phyloP scores from a whole-genome alignment of 1,140 invertebrate genomes.

The Vanessa tameamea region DNA sequence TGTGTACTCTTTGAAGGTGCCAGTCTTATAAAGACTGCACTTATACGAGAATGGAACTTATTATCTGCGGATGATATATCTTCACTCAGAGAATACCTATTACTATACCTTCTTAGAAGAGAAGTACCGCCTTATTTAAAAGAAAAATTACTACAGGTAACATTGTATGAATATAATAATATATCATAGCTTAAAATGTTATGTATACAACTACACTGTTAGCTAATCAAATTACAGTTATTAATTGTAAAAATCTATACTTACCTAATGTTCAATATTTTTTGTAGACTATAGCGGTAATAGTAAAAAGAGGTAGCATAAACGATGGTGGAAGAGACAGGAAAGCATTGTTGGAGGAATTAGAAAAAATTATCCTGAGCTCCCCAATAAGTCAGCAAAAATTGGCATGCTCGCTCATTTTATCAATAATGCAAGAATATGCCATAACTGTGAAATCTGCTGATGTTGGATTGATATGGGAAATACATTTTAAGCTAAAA shows the following conservation, averaged over 20 bases:
- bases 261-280: conserved; percentile 47
- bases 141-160: conserved; percentile 87
- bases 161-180: not conserved
- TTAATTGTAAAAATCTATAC: conserved; percentile 22
- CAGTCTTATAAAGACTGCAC: conserved; percentile 89
- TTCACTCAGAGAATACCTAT: conserved; percentile 88
- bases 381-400: conserved; percentile 82
- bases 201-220: not conserved
- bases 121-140: conserved; percentile 83
- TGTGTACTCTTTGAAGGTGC: conserved; percentile 94
- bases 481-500: conserved; percentile 92
- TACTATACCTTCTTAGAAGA: conserved; percentile 88
- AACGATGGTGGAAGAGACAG: conserved; percentile 86
- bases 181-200: conserved; percentile 2
- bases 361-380: conserved; percentile 74
- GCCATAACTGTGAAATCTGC: conserved; percentile 91
- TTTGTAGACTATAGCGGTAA: conserved; percentile 90
- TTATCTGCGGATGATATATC: conserved; percentile 85
- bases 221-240: conserved; percentile 38
- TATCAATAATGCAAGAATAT: conserved; percentile 93
- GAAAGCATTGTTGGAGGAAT: conserved; percentile 85
- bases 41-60: conserved; percentile 91
- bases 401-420: conserved; percentile 90
- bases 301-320: conserved; percentile 90
- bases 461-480: conserved; percentile 92